A percentile compares a stretch with the other conserved stretches of the same genome.
Conservation (phyloP, 35 echinoderm and acorn worm species). For the Apostichopus californicus region DNA sequence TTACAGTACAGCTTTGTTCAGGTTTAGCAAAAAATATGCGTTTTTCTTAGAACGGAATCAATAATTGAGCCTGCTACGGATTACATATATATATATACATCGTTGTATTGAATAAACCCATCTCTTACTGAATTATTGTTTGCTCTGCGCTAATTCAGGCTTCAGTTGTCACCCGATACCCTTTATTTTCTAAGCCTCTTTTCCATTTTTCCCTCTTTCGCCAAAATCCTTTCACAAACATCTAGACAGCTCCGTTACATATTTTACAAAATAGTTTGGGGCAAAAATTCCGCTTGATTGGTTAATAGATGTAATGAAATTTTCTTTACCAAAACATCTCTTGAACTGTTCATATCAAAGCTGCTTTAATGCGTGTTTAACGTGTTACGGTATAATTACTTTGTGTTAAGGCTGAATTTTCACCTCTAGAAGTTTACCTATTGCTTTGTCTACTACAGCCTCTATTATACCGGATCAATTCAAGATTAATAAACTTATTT, state of each 20-base stretch:
- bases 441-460: background rate
- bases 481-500: background rate
- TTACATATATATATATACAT: background rate
- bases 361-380: conserved; percentile 34
- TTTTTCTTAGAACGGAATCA: background rate
- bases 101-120: background rate
- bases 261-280: conserved; percentile 51
- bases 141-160: background rate
- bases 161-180: background rate
- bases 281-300: conserved; percentile 19
- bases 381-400: background rate
- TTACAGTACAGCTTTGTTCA: no score
- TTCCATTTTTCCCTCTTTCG: background rate
- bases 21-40: no score
- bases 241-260: conserved; percentile 22
- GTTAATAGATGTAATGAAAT: background rate
- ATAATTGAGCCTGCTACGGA: background rate
- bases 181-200: background rate
- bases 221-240: conserved; percentile 4
- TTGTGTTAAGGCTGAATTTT: no score
- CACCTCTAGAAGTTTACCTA: background rate
- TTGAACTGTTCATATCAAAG: background rate
- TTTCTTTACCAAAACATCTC: background rate
- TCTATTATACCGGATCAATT: background rate
- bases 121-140: background rate